Evolutionary conservation across 2,113 vertebrate species (phyloP), one percentile per base, ranked within the genome.

Genomic region (Cheilinus undulatus): DNA sequence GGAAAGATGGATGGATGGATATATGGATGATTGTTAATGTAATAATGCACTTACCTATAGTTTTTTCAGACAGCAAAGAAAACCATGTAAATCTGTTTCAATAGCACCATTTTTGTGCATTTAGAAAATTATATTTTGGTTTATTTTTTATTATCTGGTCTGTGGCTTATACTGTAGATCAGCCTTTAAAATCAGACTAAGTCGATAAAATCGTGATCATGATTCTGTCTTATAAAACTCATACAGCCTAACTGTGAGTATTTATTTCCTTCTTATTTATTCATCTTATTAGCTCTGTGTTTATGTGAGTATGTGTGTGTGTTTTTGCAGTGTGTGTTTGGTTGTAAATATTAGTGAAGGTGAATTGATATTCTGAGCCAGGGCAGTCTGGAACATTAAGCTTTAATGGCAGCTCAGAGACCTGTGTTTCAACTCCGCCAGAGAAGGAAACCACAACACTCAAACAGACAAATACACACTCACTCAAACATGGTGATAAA

Each of bases 341-440:
- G 24, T 43, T 56, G n/a, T 60, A 17, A 66, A 58, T 60, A 22
- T 50, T 59, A 61, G 50, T 40, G 49, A 60, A 40, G 15, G 43
- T 51, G 66, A 24, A 85, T 85, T 80, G 53, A 71, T 74, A 85
- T 85, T 87, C 85, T 40, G 60, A 60, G 22, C 69, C 72, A 64
- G 72, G 63, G 60, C 42, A 43, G 56, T 69, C 69, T 64, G 65
- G 65, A 73, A 71, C 61, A 69, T 85, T 74, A 78, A 73, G 73
- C 82, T 85, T 85, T 87, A 80, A 80, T 83, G 80, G 30, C 71
- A 72, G 76, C 80, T 67, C 62, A 78, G 83, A 88, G 82, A 83
- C 80, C 73, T 26, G 38, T 66, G 73, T 77, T 86, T 86, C 68
- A 86, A 71, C 75, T 79, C 74, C 71, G 61, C 50, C 23, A 50